Evolutionary conservation across 2,888 invertebrate genomes (phyloP), one percentile per base, ranked within the genome.

Genomic region (Euzophera pinguis): DNA sequence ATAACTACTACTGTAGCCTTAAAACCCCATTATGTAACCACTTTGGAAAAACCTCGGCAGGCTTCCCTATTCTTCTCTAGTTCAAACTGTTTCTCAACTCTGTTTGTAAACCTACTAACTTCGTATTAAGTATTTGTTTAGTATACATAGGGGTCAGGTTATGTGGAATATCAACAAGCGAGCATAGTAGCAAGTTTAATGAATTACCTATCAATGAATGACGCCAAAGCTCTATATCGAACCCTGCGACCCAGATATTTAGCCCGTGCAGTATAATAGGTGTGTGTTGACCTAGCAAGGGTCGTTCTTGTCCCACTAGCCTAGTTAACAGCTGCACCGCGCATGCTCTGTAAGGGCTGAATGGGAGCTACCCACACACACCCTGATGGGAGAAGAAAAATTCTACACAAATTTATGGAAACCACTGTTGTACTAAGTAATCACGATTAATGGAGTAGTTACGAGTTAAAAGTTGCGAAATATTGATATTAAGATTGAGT

Each of bases 181-280:
- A 22, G 22, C 32, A 10, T 32, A 32, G 32, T 32, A 32, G 3
- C n/a, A 10, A 9, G 16, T 16, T 39, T 9, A 39, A 39, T 17
- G 9, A 39, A 13, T 16, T 16, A 1, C 7, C 13, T 9, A 5
- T 39, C 16, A 16, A 39, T 39, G 39, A 39, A 39, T 39, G 39
- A 34, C 32, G 45, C 32, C 3, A 10, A 4, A 13, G 45, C 32
- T 14, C 7, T 10, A 34, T 32, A 29, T 29, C 43, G 32, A 49
- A 49, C 12, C 43, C 37, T 27, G 43, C 43, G 51, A 51, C 51
- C 51, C 35, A 51, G 37, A 51, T 51, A 51, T 22, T 7, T 22
- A 22, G 14, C 22, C 17, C 10, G 29, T 34, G 9, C 37, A 37
- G 32, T 34, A 34, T 49, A 29, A 22, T 22, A 22, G 22, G 22